Evolutionary conservation across 2,797 vertebrate species (phyloP).

Genomic region (Nothura maculosa): DNA sequence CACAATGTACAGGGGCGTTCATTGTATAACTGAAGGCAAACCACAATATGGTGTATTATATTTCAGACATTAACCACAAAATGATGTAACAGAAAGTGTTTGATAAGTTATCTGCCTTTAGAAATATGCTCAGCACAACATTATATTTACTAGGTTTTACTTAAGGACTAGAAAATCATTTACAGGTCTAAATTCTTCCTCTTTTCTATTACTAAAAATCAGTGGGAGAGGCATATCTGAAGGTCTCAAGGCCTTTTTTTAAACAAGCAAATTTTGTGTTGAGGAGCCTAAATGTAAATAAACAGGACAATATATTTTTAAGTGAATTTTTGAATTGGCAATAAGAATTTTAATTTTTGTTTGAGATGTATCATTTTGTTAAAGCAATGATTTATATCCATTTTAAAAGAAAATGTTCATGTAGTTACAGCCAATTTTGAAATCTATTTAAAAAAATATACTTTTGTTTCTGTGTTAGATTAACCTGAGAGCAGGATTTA

Average conservation of each 20-base stretch:
- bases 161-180: neutral
- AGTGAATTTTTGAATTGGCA: neutral
- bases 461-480: neutral
- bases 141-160: neutral
- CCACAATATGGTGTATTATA: neutral
- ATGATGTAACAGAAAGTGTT: neutral
- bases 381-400: neutral
- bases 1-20: neutral
- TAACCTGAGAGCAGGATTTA: neutral
- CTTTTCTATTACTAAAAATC: neutral
- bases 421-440: neutral
- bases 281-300: neutral
- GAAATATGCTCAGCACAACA: neutral
- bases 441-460: neutral
- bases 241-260: neutral
- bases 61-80: neutral
- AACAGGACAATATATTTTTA: neutral
- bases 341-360: neutral
- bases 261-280: neutral
- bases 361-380: neutral
- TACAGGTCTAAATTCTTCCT: neutral
- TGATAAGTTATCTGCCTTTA: neutral
- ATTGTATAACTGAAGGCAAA: neutral
- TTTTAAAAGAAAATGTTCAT: neutral
- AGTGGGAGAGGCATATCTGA: fast-evolving